Percentiles rank a stretch among this genome's conserved stretches.
Conservation (phyloP, 2,797 vertebrate genomes). For the Gila robusta region DNA sequence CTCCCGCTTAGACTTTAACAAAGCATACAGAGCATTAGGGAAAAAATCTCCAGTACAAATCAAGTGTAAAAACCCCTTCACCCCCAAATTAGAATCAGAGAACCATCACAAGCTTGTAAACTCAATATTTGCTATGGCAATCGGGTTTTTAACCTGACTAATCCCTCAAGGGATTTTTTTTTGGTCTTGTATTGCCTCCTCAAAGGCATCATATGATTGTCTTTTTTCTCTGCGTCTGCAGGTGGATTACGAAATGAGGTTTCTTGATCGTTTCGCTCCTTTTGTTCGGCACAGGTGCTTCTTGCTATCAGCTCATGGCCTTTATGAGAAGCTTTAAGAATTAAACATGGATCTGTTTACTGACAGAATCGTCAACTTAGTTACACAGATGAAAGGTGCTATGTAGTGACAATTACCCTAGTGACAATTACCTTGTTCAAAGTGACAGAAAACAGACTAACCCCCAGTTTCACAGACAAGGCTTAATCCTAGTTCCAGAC, state of each 20-base stretch:
- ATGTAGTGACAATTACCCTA: conserved; percentile 77
- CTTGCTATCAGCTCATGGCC: conserved; percentile 60
- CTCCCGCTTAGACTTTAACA: conserved; percentile 14
- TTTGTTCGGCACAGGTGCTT: conserved; percentile 65
- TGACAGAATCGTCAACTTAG: conserved; percentile 69
- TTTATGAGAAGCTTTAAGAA: conserved; percentile 71
- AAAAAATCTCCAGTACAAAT: conserved; percentile 44
- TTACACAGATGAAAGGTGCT: conserved; percentile 73
- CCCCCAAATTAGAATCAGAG: conserved; percentile 64
- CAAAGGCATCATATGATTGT: conserved; percentile 59
- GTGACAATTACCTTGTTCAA: conserved; percentile 75
- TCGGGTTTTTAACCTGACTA: conserved; percentile 53
- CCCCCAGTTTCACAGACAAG: too few species aligned
- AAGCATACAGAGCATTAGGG: conserved; percentile 27
- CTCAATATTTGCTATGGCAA: conserved; percentile 60
- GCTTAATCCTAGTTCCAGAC: too few species aligned
- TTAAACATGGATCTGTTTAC: conserved; percentile 73
- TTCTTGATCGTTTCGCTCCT: conserved; percentile 59
- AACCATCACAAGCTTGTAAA: conserved; percentile 59
- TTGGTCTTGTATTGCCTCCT: conserved; percentile 57
- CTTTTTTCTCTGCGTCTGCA: conserved; percentile 49
- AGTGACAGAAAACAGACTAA: conserved; percentile 72
- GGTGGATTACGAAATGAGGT: conserved; percentile 65
- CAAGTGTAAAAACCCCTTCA: conserved; percentile 58
- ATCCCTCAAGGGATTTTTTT: conserved; percentile 55